Percentiles rank a stretch among this genome's conserved stretches.
Evolutionary conservation across 2,113 vertebrate species (phyloP).

Genomic region (Ctenodactylus gundi): DNA sequence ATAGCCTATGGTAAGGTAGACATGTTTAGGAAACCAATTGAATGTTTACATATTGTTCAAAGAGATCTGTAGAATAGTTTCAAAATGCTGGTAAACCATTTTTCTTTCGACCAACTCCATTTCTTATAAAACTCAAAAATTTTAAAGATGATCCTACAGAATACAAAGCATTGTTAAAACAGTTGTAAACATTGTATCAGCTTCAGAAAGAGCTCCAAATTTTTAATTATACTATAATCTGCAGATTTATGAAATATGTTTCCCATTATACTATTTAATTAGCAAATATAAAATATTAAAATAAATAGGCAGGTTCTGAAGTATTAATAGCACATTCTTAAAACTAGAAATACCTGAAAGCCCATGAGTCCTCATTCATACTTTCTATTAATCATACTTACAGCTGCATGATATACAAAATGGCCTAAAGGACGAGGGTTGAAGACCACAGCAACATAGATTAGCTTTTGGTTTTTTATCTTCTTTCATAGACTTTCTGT

Average conservation of each 20-base stretch:
- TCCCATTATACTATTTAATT: background rate
- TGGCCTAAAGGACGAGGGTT: background rate
- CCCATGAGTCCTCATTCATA: background rate
- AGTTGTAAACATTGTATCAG: background rate
- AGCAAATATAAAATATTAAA: background rate
- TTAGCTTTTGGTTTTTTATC: too few species aligned
- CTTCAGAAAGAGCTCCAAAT: background rate
- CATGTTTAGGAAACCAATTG: conserved; percentile 66
- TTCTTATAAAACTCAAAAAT: conserved; percentile 59
- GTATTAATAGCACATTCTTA: background rate
- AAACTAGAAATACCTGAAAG: background rate
- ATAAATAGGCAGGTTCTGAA: background rate
- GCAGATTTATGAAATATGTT: background rate
- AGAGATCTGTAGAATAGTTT: conserved; percentile 51
- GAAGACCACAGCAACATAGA: background rate
- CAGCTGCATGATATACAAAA: background rate
- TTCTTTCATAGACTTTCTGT: background rate
- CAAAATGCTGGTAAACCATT: conserved; percentile 63
- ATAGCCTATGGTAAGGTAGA: conserved; percentile 69
- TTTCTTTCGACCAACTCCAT: conserved; percentile 63
- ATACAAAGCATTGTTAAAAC: conserved; percentile 13
- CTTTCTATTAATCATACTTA: background rate
- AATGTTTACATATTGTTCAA: conserved; percentile 76
- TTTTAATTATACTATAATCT: background rate
- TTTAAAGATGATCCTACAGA: background rate